Base-by-base conservation (phyloP, 2,888 invertebrate species). In the Noctua fimbriata region DNA sequence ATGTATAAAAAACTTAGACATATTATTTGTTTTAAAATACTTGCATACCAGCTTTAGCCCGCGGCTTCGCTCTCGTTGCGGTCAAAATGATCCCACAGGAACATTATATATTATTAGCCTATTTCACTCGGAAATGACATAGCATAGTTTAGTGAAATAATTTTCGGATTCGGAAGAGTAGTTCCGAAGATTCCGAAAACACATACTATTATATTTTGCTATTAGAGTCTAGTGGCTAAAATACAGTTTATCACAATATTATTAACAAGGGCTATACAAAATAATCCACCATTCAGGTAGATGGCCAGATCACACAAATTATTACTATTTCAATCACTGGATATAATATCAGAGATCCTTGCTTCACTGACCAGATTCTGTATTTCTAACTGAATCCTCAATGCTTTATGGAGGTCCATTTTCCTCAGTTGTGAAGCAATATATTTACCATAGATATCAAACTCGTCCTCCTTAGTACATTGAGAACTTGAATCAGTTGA, bases 391-490 rank as follows among this genome's bases (percentile, higher is more conserved):
- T 95, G 95, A 12, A 94, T 88, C 60, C 91, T 90, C 77, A 95
- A 81, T 36, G 95, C 95, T 83, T 91, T 94, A 14, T 93, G 91
- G 3, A 94, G 84, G 9, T 92, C 91, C 92, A 95, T 93, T 83
- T 92, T 91, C 67, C 95, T 92, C 63, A 95, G 78, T 80, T 95
- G 95, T 28, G 93, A 89, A 44, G 95, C 95, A 67, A 95, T 94
- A 85, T 92, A 95, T 87, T 94, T 95, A 5, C 95, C 95, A 89
- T 94, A 95, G 47, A 95, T 93, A 89, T 95, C 95, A 93, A 95
- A 95, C 84, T 95, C 95, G 90, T 95, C 95, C 49, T 95, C 95
- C 49, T 86, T 91, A 1, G 58, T 79, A 81, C 75, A 82, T 52
- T 90, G 92, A 24, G 80, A 78, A 71, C 84, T 84, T 24, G 90